Evolutionary conservation across 30 jellyfish, hydroid and myxozoan genomes (phyloP), one percentile per base, ranked within the genome.

Genomic region (Sanderia malayensis): DNA sequence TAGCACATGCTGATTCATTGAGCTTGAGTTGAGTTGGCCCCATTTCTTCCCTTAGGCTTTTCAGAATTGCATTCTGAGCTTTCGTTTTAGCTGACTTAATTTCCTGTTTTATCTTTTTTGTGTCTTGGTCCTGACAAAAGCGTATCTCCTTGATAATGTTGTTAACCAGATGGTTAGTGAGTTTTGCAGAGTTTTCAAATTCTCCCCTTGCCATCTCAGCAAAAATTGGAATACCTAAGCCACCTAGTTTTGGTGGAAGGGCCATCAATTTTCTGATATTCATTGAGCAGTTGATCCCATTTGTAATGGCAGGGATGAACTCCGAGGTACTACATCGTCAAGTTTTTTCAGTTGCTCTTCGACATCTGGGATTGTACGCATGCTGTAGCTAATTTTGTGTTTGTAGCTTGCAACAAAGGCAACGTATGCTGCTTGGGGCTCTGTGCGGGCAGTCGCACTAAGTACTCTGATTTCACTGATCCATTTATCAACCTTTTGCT

Each of bases 361-460:
- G 29, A 71, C 32, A 2, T 31, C 80, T 13, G 84, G 84, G 22
- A 52, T 20, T 15, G 80, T 71, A 11, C 84, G 79, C 53, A 52
- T 68, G 29, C 26, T 21, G 80, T 46, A 71, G 80, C 10, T 71
- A 28, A 46, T 46, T 31, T 71, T 15, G 55, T 62, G 62, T 30
- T 62, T 25, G 61, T 13, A 62, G 61, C 61, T 20, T 23, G 24
- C 58, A 26, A 62, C 74, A 62, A 23, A 62, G 61, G 74, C 74
- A 62, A 18, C 61, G 61, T 25, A 62, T 23, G 74, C 74, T 23
- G 62, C 58, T 23, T 62, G 62, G 22, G 74, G 74, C 58, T 62
- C 58, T 57, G 68, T 41, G 21, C 21, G 15, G 30, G 75, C 81
- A 31, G 0, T 68, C 34, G 27, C 74, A 15, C 41, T 17, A 19